Evolutionary conservation across 2,888 invertebrate species (phyloP).

Genomic region (Lycia hirtaria): DNA sequence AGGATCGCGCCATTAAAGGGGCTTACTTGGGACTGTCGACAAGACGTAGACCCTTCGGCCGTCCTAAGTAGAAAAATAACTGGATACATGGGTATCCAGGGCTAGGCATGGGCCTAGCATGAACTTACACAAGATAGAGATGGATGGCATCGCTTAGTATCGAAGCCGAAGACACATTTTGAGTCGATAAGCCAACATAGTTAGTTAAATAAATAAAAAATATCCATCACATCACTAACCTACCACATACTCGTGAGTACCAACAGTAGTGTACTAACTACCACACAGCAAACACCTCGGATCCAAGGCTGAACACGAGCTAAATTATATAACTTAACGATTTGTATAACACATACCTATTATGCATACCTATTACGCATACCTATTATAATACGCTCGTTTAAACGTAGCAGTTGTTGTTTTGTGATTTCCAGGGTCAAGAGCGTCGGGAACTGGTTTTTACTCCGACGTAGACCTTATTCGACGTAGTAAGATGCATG

Average conservation of each 20-base stretch:
- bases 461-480: constrained; percentile 13
- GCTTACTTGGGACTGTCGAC: too few species aligned
- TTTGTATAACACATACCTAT: constrained; percentile 26
- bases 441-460: constrained; percentile 24
- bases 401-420: constrained; percentile 11
- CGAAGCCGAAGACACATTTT: too few species aligned
- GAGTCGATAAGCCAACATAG: too few species aligned
- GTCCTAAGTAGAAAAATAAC: too few species aligned
- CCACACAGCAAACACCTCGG: constrained; percentile 6
- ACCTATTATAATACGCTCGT: neutral
- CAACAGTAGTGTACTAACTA: neutral
- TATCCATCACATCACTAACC: neutral
- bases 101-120: too few species aligned
- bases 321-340: constrained; percentile 23
- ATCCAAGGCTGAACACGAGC: constrained; percentile 16
- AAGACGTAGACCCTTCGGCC: too few species aligned
- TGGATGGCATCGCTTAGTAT: too few species aligned
- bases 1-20: too few species aligned
- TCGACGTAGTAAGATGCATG: neutral
- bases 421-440: constrained; percentile 25
- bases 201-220: too few species aligned
- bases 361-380: neutral
- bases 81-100: too few species aligned
- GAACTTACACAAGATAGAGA: too few species aligned
- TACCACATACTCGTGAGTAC: neutral